A percentile compares a stretch with the other conserved stretches of the same genome.
These are phyloP conservation scores for Sesamia nonagrioides DNA, from an alignment of 1,140 invertebrate genomes.

Conservation along the genomic window DNA sequence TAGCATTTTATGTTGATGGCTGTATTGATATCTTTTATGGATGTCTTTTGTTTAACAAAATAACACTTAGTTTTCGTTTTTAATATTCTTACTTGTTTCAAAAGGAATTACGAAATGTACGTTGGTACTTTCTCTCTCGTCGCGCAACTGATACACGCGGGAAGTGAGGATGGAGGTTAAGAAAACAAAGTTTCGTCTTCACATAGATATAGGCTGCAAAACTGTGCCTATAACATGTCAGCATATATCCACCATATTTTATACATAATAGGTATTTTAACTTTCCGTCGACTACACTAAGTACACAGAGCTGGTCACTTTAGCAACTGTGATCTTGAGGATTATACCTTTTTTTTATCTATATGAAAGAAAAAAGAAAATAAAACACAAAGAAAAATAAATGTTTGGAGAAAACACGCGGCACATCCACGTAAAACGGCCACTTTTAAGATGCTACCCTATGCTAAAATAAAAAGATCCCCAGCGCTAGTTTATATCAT, in stretches of 20 bases:
- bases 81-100: conserved; percentile 69
- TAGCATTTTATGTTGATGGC: conserved; percentile 39
- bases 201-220: conserved; percentile 59
- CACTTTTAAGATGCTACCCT: no score
- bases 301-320: conserved; percentile 55
- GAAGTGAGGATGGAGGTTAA: conserved; percentile 78
- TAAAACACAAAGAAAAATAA: no score
- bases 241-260: conserved; percentile 50
- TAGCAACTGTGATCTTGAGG: conserved; percentile 48
- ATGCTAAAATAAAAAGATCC: no score
- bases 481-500: no score
- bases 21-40: conserved; percentile 48
- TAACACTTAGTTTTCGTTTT: conserved; percentile 58
- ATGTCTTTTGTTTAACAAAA: conserved; percentile 56
- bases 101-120: conserved; percentile 75
- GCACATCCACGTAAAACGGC: no score
- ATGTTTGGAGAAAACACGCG: no score
- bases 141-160: conserved; percentile 70
- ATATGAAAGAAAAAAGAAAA: no score
- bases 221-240: conserved; percentile 55
- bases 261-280: conserved; percentile 51
- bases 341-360: conserved; percentile 1
- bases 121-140: conserved; percentile 79
- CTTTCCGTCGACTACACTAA: conserved; percentile 48
- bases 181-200: conserved; percentile 78